phyloP scores from a whole-genome alignment of 1,140 invertebrate genomes.

The Gerris buenoi region DNA sequence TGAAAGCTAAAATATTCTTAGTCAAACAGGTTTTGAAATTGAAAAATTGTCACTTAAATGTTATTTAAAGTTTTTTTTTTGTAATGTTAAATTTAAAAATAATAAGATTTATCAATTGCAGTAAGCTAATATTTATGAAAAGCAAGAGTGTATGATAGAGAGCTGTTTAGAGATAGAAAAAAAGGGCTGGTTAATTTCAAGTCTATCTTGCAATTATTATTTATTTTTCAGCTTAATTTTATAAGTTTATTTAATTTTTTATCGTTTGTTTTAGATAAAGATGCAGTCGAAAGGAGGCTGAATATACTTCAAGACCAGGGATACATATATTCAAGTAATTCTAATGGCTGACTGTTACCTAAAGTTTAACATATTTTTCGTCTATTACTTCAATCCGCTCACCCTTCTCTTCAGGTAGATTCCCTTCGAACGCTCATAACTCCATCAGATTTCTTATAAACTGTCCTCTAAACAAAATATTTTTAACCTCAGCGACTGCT shows the following conservation, averaged over 20 bases:
- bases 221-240: not conserved
- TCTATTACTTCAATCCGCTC: not conserved
- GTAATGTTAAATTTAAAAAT: too few relatives aligned
- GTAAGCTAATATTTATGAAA: not conserved
- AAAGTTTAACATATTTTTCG: not conserved
- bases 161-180: not conserved
- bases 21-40: too few relatives aligned
- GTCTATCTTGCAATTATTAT: not conserved
- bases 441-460: too few relatives aligned
- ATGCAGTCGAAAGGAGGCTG: conserved; percentile 79
- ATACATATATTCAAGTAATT: conserved; percentile 47
- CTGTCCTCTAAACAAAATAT: too few relatives aligned
- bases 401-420: not conserved
- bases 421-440: too few relatives aligned
- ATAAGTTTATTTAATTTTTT: not conserved
- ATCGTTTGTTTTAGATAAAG: conserved; percentile 54
- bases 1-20: too few relatives aligned
- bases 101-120: too few relatives aligned
- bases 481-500: too few relatives aligned
- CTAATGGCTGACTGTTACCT: not conserved
- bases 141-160: not conserved
- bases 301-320: conserved; percentile 73
- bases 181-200: conserved; percentile 1
- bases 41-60: too few relatives aligned
- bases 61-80: too few relatives aligned